A percentile compares a stretch with the other conserved stretches of the same genome.
These are phyloP conservation scores for Elephantulus edwardii DNA, from an alignment of 2,113 vertebrate genomes.

Conservation along the genomic window DNA sequence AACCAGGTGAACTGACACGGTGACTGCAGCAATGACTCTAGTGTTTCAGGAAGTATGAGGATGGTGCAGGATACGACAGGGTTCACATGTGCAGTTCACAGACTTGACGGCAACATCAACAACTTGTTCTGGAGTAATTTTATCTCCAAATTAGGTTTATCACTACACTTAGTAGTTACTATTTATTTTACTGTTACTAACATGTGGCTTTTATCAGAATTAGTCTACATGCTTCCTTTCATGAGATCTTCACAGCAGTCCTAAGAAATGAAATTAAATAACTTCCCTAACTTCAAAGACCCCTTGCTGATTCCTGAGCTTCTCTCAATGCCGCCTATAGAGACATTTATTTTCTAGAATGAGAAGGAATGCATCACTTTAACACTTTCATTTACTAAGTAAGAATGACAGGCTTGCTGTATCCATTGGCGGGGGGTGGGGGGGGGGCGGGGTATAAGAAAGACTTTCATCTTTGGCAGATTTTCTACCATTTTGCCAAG, in stretches of 20 bases:
- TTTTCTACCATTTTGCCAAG: background rate
- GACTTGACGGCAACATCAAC: no score
- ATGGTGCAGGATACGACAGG: no score
- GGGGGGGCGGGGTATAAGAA: background rate
- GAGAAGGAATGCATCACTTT: background rate
- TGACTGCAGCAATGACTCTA: no score
- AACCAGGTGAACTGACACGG: no score
- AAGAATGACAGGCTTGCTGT: background rate
- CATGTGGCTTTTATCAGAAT: background rate
- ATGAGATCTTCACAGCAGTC: background rate
- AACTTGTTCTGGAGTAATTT: no score
- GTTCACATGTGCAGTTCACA: no score
- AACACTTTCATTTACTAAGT: constrained; percentile 5
- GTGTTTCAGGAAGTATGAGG: no score
- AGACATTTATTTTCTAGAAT: background rate
- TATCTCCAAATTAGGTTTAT: no score
- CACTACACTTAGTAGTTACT: background rate
- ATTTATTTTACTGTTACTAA: background rate
- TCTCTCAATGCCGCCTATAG: background rate
- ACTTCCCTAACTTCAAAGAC: background rate
- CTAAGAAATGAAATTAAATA: background rate
- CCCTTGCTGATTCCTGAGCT: background rate
- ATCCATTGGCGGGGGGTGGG: no score
- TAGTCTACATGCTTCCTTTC: background rate
- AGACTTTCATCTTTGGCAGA: constrained; percentile 32